Evolutionary conservation across 2,888 invertebrate species (phyloP).

Genomic region (Tuberolachnus salignus): DNA sequence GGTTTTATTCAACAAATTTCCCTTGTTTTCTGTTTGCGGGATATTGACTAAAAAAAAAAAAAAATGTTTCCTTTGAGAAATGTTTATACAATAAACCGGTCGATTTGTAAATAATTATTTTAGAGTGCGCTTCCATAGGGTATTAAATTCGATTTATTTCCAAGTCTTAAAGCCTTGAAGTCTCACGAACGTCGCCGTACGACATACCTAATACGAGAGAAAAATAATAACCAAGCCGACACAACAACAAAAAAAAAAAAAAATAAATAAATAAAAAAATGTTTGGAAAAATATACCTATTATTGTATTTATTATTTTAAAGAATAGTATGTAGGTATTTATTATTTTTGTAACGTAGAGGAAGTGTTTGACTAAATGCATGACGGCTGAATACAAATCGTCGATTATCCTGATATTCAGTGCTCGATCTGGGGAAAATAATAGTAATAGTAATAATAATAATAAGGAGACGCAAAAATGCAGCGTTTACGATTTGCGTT

Average conservation of each 20-base stretch:
- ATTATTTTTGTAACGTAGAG: slow-evolving; percentile 34
- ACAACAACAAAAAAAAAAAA: background rate
- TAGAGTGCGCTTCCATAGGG: background rate
- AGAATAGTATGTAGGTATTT: background rate
- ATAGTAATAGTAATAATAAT: too few relatives aligned
- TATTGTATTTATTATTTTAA: background rate
- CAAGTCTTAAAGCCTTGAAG: slow-evolving; percentile 11
- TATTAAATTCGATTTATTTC: slow-evolving; percentile 24
- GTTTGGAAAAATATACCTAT: background rate
- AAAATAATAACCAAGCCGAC: slow-evolving; percentile 24
- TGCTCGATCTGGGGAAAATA: too few relatives aligned
- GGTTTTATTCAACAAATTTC: too few relatives aligned
- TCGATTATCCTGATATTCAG: background rate
- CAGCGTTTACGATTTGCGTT: too few relatives aligned
- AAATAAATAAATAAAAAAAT: too few relatives aligned
- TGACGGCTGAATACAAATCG: slow-evolving; percentile 20
- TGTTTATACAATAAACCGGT: too few relatives aligned
- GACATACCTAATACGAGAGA: background rate
- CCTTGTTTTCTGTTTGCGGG: too few relatives aligned
- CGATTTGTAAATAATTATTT: too few relatives aligned
- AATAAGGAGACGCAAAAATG: background rate
- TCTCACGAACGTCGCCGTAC: background rate
- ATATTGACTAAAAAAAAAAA: too few relatives aligned
- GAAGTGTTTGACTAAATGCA: slow-evolving; percentile 16
- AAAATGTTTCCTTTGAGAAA: too few relatives aligned